Evolutionary conservation across 1,140 invertebrate species (phyloP), one percentile per base, ranked within the genome.

Genomic region (Drosophila tsacasi): DNA sequence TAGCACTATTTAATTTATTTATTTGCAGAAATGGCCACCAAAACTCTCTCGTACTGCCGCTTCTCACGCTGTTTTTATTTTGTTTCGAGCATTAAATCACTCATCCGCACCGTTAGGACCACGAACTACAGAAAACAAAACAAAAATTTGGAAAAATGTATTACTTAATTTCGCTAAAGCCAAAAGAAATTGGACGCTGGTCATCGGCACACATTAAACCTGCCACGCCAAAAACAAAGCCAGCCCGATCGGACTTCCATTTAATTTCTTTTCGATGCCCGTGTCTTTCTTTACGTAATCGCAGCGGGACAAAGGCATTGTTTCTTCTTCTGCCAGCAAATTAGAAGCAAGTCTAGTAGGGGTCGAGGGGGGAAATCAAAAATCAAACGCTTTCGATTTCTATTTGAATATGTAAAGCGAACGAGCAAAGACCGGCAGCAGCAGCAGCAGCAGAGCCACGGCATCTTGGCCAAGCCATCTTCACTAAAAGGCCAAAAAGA

Each of bases 341-440:
- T 81, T 89, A 87, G 84, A 87, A 87, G 84, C 77, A 12, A 61
- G 62, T 67, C 67, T 10, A n/a, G 15, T 39, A 27, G 25, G 25
- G 4, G 13, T 25, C 32, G 44, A 54, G 21, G 40, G 49, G 44
- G 54, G 46, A 44, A 61, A 64, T 59, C n/a, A 76, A 81, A 81
- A 83, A 83, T 62, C 77, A 73, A 89, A 85, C 82, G 85, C 85
- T 89, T 89, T 89, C 85, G 85, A 90, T 89, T 89, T 89, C 85
- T 89, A 81, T 89, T 89, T 85, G 81, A 89, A 89, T 90, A 89
- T 90, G 75, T 71, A 89, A 90, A 80, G 50, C 60, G 44, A 62
- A 42, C 60, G 39, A 58, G 37, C 57, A 87, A 87, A 87, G 83
- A 87, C 83, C 84, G 65, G 83, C 83, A 87, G 76, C 76, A 73